Conservation (phyloP, 2,797 vertebrate species). For the Aratinga solstitialis region DNA sequence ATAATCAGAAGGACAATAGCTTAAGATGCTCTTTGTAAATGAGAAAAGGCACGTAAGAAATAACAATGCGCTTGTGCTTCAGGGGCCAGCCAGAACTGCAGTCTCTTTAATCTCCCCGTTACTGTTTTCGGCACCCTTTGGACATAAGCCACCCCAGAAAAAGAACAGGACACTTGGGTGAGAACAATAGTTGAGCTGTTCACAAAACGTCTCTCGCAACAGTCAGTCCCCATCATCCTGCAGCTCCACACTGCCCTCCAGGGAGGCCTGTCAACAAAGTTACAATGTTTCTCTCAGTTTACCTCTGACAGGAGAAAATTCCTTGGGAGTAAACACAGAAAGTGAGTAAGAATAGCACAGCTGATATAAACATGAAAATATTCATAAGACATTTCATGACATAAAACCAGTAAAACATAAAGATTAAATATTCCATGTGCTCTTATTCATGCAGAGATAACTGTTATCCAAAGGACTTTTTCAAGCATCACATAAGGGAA, state of each 20-base stretch:
- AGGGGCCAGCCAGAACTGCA: neutral
- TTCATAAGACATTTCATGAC: neutral
- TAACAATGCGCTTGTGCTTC: neutral
- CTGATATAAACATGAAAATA: constrained; percentile 1
- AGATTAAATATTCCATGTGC: constrained; percentile 14
- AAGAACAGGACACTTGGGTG: constrained; percentile 8
- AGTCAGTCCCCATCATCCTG: neutral
- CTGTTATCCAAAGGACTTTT: neutral
- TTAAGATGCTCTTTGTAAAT: neutral
- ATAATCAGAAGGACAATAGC: neutral
- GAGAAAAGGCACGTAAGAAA: neutral
- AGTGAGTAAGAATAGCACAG: neutral
- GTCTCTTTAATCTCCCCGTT: neutral
- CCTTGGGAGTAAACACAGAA: neutral
- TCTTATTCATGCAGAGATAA: constrained; percentile 1
- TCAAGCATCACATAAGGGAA: constrained; percentile 4
- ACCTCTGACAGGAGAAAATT: constrained; percentile 7
- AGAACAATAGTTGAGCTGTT: constrained; percentile 42
- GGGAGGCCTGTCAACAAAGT: neutral
- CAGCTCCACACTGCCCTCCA: constrained; percentile 60
- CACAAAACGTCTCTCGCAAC: neutral
- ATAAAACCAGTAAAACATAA: neutral
- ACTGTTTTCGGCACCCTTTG: constrained; percentile 22
- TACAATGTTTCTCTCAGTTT: neutral
- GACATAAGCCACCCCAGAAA: constrained; percentile 6